Evolutionary conservation across 2,888 invertebrate species (phyloP).

Genomic region (Brassicogethes aeneus): DNA sequence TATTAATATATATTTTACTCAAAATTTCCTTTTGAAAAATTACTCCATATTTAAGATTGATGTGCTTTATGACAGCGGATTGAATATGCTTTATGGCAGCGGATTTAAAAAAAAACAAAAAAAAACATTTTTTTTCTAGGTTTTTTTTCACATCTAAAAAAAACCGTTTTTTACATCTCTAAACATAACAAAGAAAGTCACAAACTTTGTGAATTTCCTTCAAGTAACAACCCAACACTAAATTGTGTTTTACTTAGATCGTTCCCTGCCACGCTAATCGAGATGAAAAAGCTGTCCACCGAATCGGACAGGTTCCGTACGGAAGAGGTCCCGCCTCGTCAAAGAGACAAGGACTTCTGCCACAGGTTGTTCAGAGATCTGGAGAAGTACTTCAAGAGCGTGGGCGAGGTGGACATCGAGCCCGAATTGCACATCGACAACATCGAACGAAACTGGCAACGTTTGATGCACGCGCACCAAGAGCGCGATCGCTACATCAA

Average conservation of each 20-base stretch:
- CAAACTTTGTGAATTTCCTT: no score
- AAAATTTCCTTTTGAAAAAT: no score
- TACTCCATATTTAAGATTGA: no score
- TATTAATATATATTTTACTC: no score
- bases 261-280: constrained; percentile 87
- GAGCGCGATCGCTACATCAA: constrained; percentile 85
- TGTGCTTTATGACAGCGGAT: no score
- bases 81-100: no score
- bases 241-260: constrained; percentile 40
- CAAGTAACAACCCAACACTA: no score
- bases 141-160: no score
- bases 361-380: constrained; percentile 79
- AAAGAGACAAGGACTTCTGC: constrained; percentile 83
- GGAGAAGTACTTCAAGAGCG: constrained; percentile 78
- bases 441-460: constrained; percentile 82
- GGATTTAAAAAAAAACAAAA: no score
- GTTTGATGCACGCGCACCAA: constrained; percentile 79
- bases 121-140: no score
- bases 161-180: no score
- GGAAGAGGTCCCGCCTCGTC: constrained; percentile 87
- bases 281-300: constrained; percentile 88
- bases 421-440: constrained; percentile 78
- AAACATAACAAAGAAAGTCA: no score
- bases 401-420: constrained; percentile 81
- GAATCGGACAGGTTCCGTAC: constrained; percentile 89